Conservation (phyloP, 2,113 vertebrate genomes). For the Struthidea cinerea region DNA sequence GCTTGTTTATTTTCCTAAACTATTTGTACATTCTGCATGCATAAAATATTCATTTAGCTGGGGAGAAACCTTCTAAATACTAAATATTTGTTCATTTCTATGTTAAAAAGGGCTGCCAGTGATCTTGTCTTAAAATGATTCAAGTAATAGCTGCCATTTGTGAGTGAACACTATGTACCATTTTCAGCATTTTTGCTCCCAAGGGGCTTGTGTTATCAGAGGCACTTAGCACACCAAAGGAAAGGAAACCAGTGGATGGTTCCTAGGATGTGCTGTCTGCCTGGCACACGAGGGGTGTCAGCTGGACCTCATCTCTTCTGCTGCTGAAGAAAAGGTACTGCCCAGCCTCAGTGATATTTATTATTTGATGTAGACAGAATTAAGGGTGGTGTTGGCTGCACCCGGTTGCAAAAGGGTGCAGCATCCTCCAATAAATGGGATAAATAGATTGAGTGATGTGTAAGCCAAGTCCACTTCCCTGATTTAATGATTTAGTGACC, state of each 20-base stretch:
- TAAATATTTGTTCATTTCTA: not conserved
- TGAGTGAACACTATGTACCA: not conserved
- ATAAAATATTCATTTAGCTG: not conserved
- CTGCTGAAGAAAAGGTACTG: not conserved
- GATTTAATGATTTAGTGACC: not conserved
- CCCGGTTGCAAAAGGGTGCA: not conserved
- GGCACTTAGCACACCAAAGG: not conserved
- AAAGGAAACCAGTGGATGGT: not conserved
- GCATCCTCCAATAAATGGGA: not conserved
- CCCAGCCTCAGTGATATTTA: not conserved
- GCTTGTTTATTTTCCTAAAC: not conserved
- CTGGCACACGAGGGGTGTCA: not conserved
- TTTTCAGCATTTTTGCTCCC: not conserved
- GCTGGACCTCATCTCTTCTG: not conserved
- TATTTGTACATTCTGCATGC: not conserved
- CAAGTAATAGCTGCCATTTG: not conserved
- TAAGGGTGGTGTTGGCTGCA: not conserved
- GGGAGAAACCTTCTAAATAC: not conserved
- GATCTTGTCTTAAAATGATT: not conserved
- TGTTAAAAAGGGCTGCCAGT: not conserved
- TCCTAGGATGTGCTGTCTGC: not conserved
- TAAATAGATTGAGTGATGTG: not conserved
- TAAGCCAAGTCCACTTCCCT: not conserved
- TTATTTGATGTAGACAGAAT: not conserved
- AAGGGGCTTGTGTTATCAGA: not conserved